These are phyloP conservation scores for Ypsolopha sequella DNA, from an alignment of 2,888 invertebrate genomes.

Conservation along the genomic window DNA sequence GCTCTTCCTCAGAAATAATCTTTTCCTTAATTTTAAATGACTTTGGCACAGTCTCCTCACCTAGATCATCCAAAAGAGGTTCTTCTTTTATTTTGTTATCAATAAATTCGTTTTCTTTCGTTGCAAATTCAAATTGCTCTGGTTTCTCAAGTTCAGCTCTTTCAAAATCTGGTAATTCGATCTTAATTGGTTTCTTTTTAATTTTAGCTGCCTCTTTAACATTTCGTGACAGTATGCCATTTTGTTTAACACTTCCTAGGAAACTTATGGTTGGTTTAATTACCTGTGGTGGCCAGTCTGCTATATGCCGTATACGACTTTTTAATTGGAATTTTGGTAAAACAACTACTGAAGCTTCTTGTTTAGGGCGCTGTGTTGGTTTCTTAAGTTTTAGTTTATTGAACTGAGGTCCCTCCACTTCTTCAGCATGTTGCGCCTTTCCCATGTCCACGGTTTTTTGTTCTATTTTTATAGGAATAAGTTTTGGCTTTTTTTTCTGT, in stretches of 20 bases:
- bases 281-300: constrained; percentile 74
- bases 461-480: constrained; percentile 73
- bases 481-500: constrained; percentile 15
- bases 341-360: constrained; percentile 38
- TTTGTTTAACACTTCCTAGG: constrained; percentile 70
- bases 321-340: constrained; percentile 79
- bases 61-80: too few relatives aligned
- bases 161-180: constrained; percentile 57
- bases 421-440: constrained; percentile 74
- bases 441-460: constrained; percentile 73
- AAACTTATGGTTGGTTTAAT: constrained; percentile 60
- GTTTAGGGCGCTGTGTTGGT: constrained; percentile 58
- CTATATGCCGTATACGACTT: constrained; percentile 74
- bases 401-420: constrained; percentile 73
- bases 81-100: too few relatives aligned
- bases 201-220: constrained; percentile 77
- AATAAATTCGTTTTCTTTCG: neutral
- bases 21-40: neutral
- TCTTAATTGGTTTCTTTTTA: constrained; percentile 69
- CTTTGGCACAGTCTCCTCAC: neutral
- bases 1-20: neutral
- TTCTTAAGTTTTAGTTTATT: constrained; percentile 79
- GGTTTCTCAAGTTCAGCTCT: constrained; percentile 61
- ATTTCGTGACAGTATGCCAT: constrained; percentile 78
- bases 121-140: constrained; percentile 14